Percentiles rank a stretch among this genome's conserved stretches.
phyloP scores from a whole-genome alignment of 2,797 vertebrate species.

The Micrastur ruficollis region DNA sequence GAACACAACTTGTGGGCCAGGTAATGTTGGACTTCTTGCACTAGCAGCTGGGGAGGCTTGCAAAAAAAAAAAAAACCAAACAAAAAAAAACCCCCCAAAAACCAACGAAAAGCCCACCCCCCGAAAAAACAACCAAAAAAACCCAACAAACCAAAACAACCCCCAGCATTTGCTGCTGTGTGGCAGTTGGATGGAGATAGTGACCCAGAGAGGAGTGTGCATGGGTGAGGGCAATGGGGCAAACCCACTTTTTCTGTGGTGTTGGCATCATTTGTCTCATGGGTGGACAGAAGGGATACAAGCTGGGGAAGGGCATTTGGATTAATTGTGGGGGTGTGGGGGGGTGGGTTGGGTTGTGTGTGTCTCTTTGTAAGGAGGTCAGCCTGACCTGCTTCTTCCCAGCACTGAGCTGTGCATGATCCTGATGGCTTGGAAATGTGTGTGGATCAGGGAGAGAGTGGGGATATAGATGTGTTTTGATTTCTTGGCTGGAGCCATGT shows the following conservation, averaged over 20 bases:
- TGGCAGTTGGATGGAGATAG: background rate
- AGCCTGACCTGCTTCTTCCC: background rate
- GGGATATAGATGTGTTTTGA: background rate
- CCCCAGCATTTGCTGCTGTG: background rate
- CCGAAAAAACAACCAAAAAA: background rate
- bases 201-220: background rate
- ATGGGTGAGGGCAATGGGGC: background rate
- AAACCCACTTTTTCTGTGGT: background rate
- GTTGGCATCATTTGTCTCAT: accelerated
- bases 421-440: background rate
- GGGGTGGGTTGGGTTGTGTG: no score
- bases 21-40: background rate
- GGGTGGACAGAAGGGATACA: background rate
- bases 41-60: background rate
- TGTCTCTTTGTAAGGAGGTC: background rate
- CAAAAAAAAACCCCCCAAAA: no score
- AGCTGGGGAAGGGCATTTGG: background rate
- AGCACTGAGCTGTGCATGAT: background rate
- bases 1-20: background rate
- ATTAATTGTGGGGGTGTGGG: background rate
- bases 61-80: no score
- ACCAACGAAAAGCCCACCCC: no score
- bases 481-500: accelerated
- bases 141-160: no score
- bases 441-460: background rate